Evolutionary conservation across 2,888 invertebrate species (phyloP).

Genomic region (Parapristionchus giblindavisi): DNA sequence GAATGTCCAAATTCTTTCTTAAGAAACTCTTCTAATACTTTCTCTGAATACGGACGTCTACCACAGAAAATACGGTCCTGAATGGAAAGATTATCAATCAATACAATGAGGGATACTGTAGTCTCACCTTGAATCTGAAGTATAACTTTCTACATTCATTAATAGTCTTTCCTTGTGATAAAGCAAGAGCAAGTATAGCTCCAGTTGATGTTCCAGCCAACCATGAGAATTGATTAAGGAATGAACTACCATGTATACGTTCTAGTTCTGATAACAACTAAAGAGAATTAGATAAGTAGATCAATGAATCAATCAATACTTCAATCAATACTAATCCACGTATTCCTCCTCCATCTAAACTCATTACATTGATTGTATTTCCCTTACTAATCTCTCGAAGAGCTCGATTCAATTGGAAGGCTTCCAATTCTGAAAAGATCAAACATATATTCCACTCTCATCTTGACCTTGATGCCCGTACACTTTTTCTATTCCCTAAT

Average conservation of each 20-base stretch:
- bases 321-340: slow-evolving; percentile 34
- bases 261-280: slow-evolving; percentile 32
- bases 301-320: neutral
- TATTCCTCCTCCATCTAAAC: slow-evolving; percentile 38
- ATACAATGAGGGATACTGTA: neutral
- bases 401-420: slow-evolving; percentile 34
- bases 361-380: neutral
- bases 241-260: neutral
- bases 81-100: neutral
- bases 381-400: slow-evolving; percentile 2
- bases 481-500: too few relatives aligned
- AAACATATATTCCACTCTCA: too few relatives aligned
- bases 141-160: slow-evolving; percentile 23
- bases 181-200: slow-evolving; percentile 33
- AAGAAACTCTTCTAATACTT: slow-evolving; percentile 32
- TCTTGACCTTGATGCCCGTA: neutral
- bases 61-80: slow-evolving; percentile 38
- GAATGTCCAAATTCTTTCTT: slow-evolving; percentile 12
- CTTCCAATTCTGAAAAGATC: slow-evolving; percentile 33
- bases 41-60: slow-evolving; percentile 34
- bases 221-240: slow-evolving; percentile 30
- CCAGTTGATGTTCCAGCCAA: slow-evolving; percentile 35
- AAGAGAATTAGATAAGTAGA: neutral
- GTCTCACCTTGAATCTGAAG: slow-evolving; percentile 36
- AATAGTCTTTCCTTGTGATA: slow-evolving; percentile 24